Evolutionary conservation across 2,113 vertebrate genomes (phyloP).

Genomic region (Trogon surrucura): DNA sequence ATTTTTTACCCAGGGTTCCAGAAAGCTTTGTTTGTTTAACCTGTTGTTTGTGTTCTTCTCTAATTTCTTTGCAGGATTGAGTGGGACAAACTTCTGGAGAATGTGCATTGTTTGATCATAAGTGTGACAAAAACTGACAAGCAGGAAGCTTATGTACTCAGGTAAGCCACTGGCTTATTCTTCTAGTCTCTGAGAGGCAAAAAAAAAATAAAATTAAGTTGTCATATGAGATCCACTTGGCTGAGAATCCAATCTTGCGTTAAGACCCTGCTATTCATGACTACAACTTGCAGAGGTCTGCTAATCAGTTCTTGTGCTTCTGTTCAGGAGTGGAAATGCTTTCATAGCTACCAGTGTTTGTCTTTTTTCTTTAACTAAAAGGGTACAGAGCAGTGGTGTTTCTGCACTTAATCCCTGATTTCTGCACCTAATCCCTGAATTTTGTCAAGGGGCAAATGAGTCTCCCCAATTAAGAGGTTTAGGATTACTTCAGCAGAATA

Average conservation of each 20-base stretch:
- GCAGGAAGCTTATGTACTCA: slow-evolving; percentile 99
- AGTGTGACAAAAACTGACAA: slow-evolving; percentile 99
- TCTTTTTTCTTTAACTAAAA: background rate
- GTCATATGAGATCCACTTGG: background rate
- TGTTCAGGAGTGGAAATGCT: background rate
- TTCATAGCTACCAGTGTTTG: background rate
- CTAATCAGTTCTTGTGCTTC: background rate
- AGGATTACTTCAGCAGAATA: background rate
- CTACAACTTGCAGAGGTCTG: background rate
- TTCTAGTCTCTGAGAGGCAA: background rate
- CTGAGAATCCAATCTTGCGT: background rate
- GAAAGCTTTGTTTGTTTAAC: background rate
- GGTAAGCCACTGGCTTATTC: slow-evolving; percentile 75
- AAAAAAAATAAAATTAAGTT: background rate
- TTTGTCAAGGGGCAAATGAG: background rate
- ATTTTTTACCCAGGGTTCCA: background rate
- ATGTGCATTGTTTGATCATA: slow-evolving; percentile 99
- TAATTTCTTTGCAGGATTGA: slow-evolving; percentile 85
- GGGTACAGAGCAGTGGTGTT: background rate
- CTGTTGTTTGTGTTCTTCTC: background rate
- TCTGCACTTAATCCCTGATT: background rate
- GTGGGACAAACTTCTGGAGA: slow-evolving; percentile 99
- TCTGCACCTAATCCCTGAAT: background rate
- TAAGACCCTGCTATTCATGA: background rate
- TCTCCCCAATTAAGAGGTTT: background rate